Evolutionary conservation across 37 sponge, comb jelly and placozoan genomes (phyloP).

Genomic region (Hexactinellida sp.): DNA sequence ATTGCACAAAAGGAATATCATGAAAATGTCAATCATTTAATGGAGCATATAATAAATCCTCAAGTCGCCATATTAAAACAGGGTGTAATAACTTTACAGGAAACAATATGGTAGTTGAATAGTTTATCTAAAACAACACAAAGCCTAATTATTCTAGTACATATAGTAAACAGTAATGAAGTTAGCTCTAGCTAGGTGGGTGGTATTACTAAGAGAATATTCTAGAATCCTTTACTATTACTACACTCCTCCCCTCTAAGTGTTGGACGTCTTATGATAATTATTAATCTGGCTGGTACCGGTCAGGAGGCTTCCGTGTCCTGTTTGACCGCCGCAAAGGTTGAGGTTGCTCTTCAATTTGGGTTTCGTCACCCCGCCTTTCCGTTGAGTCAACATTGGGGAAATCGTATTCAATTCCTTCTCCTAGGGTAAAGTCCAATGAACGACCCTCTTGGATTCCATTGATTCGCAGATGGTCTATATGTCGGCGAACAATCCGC

Average conservation of each 20-base stretch:
- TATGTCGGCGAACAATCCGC: background rate
- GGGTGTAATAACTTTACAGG: no score
- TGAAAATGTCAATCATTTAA: no score
- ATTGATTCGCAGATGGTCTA: background rate
- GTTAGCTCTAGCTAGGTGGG: no score
- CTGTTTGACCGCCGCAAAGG: background rate
- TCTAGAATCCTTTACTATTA: background rate
- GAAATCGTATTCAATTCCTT: background rate
- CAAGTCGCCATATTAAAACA: no score
- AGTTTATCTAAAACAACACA: no score
- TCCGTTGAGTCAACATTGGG: background rate
- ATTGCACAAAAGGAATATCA: no score
- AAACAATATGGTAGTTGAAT: no score
- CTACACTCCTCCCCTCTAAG: background rate
- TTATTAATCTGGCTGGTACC: background rate
- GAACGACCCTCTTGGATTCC: background rate
- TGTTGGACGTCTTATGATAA: background rate
- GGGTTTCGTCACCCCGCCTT: background rate
- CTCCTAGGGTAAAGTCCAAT: background rate
- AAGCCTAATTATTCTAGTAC: no score
- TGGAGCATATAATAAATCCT: no score
- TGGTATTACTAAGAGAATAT: no score
- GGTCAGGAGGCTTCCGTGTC: background rate
- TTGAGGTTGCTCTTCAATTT: background rate
- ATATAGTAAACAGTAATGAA: no score